Evolutionary conservation across 1,140 invertebrate genomes (phyloP).

Genomic region (Psilanteris sp.): DNA sequence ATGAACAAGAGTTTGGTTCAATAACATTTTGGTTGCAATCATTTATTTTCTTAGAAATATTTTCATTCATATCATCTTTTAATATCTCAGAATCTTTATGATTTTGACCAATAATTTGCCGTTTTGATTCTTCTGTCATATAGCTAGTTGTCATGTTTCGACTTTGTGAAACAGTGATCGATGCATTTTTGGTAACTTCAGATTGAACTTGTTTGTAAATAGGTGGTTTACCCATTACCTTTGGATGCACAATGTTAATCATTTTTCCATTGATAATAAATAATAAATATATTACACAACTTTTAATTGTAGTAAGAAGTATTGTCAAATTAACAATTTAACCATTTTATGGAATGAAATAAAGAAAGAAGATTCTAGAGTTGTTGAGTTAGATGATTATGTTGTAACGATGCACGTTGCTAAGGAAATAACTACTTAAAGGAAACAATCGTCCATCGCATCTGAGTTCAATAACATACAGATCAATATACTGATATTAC

Average conservation of each 20-base stretch:
- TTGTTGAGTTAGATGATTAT: no score
- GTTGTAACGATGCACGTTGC: neutral
- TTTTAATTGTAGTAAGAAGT: no score
- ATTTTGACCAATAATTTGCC: neutral
- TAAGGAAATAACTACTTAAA: conserved; percentile 2
- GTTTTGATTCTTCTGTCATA: conserved; percentile 40
- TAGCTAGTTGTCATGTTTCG: conserved; percentile 30
- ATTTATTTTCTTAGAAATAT: conserved; percentile 33
- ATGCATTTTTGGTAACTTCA: conserved; percentile 19
- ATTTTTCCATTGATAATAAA: no score
- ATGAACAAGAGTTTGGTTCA: conserved; percentile 65
- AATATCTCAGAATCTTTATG: conserved; percentile 6
- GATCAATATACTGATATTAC: no score
- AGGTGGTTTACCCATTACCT: conserved; percentile 34
- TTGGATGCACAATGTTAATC: conserved; percentile 47
- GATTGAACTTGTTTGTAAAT: conserved; percentile 37
- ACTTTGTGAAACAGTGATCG: conserved; percentile 16
- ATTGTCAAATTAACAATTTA: no score
- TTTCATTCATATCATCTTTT: conserved; percentile 25
- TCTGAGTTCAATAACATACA: no score
- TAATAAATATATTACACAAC: no score
- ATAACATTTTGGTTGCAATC: conserved; percentile 73
- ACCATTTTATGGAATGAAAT: no score
- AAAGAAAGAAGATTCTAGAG: no score
- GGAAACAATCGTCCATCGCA: no score